Base-by-base conservation (phyloP, 2,113 vertebrate genomes). In the Telmatochromis sp. region DNA sequence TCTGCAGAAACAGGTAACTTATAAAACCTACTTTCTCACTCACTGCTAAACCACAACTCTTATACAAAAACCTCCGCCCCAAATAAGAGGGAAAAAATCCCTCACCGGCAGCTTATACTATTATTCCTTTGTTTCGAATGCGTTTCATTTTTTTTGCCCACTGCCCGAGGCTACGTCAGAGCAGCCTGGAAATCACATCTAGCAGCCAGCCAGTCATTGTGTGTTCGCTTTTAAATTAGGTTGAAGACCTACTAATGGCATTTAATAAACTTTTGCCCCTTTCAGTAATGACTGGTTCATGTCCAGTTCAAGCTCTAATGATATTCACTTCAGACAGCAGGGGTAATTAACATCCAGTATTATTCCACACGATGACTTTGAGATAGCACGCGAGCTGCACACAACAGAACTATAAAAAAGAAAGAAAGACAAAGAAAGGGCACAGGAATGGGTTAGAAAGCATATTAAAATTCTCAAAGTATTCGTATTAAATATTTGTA, bases 201-300 rank as follows among this genome's bases (percentile, higher is more conserved):
- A 88, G 87, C 73, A 89, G 75, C 82, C 78, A 89, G 65, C 57
- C 86, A 45, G 80, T 78, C 80, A 19, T 19, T 85, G 82, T 60
- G 65, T 31, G 42, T 87, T 93, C 82, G 80, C 84, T 90, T 91
- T 92, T 78, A 87, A 92, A 93, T 94, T 89, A 91, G 73, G 70
- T 83, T 87, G 85, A 88, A 90, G 91, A 93, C 93, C 93, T 87
- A 92, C 93, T 95, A 93, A 96, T 84, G 82, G 80, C 89, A 86
- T 94, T 93, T 92, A 95, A 95, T 94, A 86, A 73, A 90, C 90
- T 84, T 93, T 90, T 82, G 21, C 78, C 84, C 78, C 33, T 89
- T 83, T 87, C 53, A 13, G 85, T 89, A 87, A 84, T 57, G 85
- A 86, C 87, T 80, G 91, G 92, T 93, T 96, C 91, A 90, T 14